Evolutionary conservation across 2,888 invertebrate species (phyloP).

Genomic region (Embidobia sp.): DNA sequence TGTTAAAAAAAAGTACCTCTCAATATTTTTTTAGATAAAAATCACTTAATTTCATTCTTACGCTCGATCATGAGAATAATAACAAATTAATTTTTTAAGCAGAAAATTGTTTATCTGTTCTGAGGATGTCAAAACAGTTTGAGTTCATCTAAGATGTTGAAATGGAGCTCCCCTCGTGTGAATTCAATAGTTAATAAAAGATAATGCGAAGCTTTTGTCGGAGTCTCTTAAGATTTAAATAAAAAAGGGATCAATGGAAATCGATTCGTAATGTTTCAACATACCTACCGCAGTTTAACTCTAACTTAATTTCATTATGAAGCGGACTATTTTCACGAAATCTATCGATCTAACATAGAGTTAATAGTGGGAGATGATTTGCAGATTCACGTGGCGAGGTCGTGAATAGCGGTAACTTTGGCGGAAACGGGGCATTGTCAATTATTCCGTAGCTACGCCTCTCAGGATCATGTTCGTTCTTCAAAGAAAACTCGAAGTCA

Average conservation of each 20-base stretch:
- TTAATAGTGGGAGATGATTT: conserved; percentile 45
- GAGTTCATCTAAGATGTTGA: too few relatives aligned
- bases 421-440: conserved; percentile 43
- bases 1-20: too few relatives aligned
- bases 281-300: conserved; percentile 49
- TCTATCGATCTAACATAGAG: conserved; percentile 42
- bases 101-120: too few relatives aligned
- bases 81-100: too few relatives aligned
- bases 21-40: too few relatives aligned
- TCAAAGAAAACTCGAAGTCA: conserved; percentile 34
- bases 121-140: conserved; percentile 29
- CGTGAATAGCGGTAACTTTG: conserved; percentile 38
- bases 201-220: conserved; percentile 23
- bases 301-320: conserved; percentile 60
- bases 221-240: conserved; percentile 62
- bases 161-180: too few relatives aligned
- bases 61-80: too few relatives aligned
- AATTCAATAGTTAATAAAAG: conserved; percentile 3
- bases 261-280: conserved; percentile 69
- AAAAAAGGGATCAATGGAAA: conserved; percentile 62
- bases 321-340: conserved; percentile 45
- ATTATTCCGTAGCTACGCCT: conserved; percentile 49
- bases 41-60: too few relatives aligned
- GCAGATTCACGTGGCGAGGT: conserved; percentile 28
- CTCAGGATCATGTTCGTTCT: conserved; percentile 28